These are phyloP conservation scores for Bombus cullumanus DNA, from an alignment of 1,140 invertebrate genomes.

Conservation along the genomic window DNA sequence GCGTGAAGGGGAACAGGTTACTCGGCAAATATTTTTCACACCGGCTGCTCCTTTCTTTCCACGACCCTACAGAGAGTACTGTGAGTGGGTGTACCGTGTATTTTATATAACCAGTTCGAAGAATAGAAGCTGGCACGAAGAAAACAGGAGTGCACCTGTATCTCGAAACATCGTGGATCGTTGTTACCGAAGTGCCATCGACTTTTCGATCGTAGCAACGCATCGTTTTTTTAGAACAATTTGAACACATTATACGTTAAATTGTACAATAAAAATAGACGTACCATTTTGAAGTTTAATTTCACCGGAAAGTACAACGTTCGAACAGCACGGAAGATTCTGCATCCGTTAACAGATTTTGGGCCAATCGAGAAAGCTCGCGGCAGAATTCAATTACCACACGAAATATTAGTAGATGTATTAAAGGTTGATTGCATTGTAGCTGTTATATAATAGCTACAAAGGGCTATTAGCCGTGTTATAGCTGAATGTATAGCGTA, in stretches of 20 bases:
- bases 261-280: background rate
- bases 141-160: background rate
- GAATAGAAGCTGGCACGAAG: background rate
- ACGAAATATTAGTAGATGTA: slow-evolving; percentile 32
- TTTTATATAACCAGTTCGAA: background rate
- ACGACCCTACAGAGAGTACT: too few species aligned
- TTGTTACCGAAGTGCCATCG: background rate
- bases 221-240: background rate
- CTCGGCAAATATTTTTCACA: slow-evolving; percentile 60
- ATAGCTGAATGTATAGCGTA: slow-evolving; percentile 10
- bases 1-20: slow-evolving; percentile 25
- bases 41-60: slow-evolving; percentile 22
- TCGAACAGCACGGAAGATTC: background rate
- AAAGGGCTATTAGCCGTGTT: slow-evolving; percentile 39
- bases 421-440: slow-evolving; percentile 43
- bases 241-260: background rate
- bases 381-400: slow-evolving; percentile 31
- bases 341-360: slow-evolving; percentile 3
- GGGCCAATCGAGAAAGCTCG: background rate
- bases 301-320: background rate
- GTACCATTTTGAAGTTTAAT: background rate
- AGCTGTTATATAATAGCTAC: slow-evolving; percentile 40
- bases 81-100: background rate
- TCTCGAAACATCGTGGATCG: slow-evolving; percentile 13
- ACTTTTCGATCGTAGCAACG: background rate